Evolutionary conservation across 2,888 invertebrate genomes (phyloP), one percentile per base, ranked within the genome.

Genomic region (Perizoma flavofasciatum): DNA sequence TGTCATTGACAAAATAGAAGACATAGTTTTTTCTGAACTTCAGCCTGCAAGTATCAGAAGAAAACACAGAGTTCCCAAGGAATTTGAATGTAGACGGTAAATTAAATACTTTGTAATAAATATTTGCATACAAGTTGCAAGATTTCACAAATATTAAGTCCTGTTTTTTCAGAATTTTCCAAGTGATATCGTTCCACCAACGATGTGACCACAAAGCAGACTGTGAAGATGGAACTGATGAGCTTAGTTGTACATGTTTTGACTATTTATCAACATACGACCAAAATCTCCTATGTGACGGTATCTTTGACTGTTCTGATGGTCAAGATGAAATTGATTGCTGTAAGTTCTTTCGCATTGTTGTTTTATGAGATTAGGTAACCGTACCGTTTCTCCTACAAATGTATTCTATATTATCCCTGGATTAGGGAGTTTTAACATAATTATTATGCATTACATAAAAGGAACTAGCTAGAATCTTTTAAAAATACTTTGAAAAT

Each of bases 211-310:
- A 93, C 46, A 86, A 93, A 59, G 83, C 94, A 11, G 96, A 97
- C 75, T 97, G 97, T 79, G 96, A 97, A 84, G 97, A 97, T 86
- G 96, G 95, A 5, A 95, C 95, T 0, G 97, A 97, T 81, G 97
- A 97, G 85, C 78, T 92, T 5, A 86, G 93, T 61, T 97, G 97
- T 77, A 93, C 92, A 0, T 97, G 97, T 76, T 90, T 86, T n/a
- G 96, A 96, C 74, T 95, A 94, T 73, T 83, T 97, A 46, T 81
- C 82, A 56, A 86, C 88, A 10, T 75, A 82, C 48, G 79, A 91
- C 62, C 90, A 93, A 8, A 83, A 89, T 6, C 91, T 95, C 0
- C 89, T 97, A 63, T 97, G 97, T 80, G 95, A 97, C 82, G 96
- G 96, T 22, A 89, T 93, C 63, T 86, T 93, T 4, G 96, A 97